Conservation (phyloP, 2,797 vertebrate genomes). For the Setipinna tenuifilis region DNA sequence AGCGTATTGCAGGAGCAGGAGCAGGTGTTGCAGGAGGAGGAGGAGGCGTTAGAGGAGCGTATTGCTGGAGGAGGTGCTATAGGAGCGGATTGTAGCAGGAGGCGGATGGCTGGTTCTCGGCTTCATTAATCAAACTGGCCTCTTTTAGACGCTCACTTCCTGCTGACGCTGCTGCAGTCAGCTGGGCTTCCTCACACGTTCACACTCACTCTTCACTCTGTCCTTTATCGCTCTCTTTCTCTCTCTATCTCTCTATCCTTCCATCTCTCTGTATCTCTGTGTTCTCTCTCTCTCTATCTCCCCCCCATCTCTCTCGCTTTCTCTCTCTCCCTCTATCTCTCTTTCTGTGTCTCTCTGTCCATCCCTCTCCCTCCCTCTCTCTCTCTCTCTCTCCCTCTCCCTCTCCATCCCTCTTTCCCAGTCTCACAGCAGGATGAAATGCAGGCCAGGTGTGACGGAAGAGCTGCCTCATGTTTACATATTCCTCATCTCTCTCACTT, state of each 20-base stretch:
- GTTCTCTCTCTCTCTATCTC: neutral
- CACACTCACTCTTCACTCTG: neutral
- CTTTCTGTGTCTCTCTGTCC: neutral
- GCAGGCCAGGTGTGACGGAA: neutral
- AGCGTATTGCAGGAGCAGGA: no score
- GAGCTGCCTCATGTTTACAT: neutral
- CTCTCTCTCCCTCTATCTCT: neutral
- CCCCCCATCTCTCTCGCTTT: neutral
- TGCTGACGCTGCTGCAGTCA: neutral
- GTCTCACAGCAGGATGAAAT: neutral
- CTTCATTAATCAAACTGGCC: constrained; percentile 18
- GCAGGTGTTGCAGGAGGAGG: neutral
- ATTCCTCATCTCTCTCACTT: neutral
- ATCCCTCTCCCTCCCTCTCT: neutral
- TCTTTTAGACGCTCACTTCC: neutral
- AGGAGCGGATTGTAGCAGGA: no score
- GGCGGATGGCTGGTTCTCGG: neutral
- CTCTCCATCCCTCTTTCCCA: neutral
- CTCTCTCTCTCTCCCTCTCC: neutral
- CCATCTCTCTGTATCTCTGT: no score
- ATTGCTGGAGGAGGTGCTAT: no score
- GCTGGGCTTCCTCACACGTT: neutral
- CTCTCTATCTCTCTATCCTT: neutral
- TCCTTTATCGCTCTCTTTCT: neutral
- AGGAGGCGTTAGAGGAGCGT: neutral